A percentile compares a stretch with the other conserved stretches of the same genome.
These are phyloP conservation scores for Spilosoma lubricipeda DNA, from an alignment of 2,888 invertebrate species.

Conservation along the genomic window DNA sequence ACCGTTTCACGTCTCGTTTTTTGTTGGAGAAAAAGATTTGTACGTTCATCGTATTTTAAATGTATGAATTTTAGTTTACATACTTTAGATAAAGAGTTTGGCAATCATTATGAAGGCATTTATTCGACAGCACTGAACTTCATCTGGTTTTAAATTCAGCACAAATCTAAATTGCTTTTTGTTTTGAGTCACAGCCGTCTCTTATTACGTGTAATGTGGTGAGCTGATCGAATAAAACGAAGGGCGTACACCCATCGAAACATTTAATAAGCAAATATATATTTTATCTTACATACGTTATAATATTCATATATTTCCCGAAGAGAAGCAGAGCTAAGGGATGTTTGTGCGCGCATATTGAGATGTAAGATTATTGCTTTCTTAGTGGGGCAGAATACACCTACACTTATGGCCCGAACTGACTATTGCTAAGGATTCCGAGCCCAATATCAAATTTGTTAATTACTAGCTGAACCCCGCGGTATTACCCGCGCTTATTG, in stretches of 20 bases:
- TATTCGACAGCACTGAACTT: neutral
- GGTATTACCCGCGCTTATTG: too few species aligned
- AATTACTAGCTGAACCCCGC: too few species aligned
- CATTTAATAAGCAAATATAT: neutral
- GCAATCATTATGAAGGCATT: neutral
- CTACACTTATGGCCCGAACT: too few species aligned
- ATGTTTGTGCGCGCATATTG: too few species aligned
- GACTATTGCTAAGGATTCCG: too few species aligned
- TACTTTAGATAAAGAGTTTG: neutral
- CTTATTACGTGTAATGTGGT: neutral
- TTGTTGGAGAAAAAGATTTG: conserved; percentile 9
- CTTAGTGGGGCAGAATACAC: too few species aligned
- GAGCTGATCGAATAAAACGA: neutral
- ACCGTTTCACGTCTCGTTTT: conserved; percentile 27
- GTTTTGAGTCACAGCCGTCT: neutral
- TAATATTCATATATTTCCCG: too few species aligned
- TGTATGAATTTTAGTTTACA: conserved; percentile 2
- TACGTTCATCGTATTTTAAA: conserved; percentile 12
- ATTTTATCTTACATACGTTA: neutral
- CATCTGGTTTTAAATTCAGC: neutral
- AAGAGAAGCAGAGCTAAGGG: too few species aligned
- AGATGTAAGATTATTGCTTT: too few species aligned
- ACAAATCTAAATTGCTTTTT: neutral
- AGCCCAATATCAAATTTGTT: too few species aligned
- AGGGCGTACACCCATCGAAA: neutral